Evolutionary conservation across 2,797 vertebrate genomes (phyloP), one percentile per base, ranked within the genome.

Genomic region (Atherinosoma microstoma): DNA sequence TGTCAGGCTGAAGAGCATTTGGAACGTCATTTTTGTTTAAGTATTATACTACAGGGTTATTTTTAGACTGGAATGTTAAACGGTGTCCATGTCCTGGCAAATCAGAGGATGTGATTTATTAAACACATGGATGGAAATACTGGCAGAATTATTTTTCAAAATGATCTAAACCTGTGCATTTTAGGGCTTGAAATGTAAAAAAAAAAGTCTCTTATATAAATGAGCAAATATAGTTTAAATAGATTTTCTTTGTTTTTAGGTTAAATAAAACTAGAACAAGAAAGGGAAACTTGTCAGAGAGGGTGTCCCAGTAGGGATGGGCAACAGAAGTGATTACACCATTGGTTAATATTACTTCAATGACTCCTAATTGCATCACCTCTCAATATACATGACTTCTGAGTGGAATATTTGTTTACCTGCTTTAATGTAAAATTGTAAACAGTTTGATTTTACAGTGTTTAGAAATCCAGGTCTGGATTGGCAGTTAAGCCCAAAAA

Each of bases 111-210:
- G n/a, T 8, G 2, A n/a, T 67, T 30, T 45, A 13, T 38, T 22
- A 58, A 11, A 57, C 40, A 29, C 3, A 0, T 42, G 12, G 30
- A 32, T 1, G 0, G 24, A 0, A 61, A 16, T 16, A 35, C 20
- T n/a, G 1, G 16, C 38, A 9, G 0, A 5, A 27, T 20, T 32
- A 1, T 8, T 59, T 49, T 60, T 69, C 27, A 4, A 60, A 61
- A 61, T 24, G 18, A 12, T 45, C 6, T 53, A 45, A 64, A 64
- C 11, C 32, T 34, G 20, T 6, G 16, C 11, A 20, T 58, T 42
- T 29, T 15, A 16, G n/a, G 27, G 29, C 42, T 69, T 16, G 42
- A 51, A 22, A 53, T 1, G 10, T 10, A 1, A 10, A 49, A 22
- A 45, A 42, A 16, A 49, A 54, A 22, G 60, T 32, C 45, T 45